Evolutionary conservation across 2,797 vertebrate genomes (phyloP), one percentile per base, ranked within the genome.

Genomic region (Choloepus didactylus): DNA sequence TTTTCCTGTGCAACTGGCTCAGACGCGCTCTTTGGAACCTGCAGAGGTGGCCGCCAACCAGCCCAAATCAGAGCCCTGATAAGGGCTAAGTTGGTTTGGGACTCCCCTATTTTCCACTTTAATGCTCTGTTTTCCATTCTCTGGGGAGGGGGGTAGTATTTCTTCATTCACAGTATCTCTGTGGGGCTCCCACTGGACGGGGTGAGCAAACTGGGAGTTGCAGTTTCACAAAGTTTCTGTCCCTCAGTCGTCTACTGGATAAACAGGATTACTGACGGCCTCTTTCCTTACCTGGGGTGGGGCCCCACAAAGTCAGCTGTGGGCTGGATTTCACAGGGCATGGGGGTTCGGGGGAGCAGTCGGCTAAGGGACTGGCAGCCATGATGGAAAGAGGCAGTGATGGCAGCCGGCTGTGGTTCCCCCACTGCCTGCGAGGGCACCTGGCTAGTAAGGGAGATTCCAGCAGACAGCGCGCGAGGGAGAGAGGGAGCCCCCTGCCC

Each of bases 261-360:
- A 14, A 1, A 27, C 3, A 4, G 29, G 12, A 6, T 0, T 5
- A 23, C 11, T 0, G 1, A 9, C 0, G 23, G 46, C 14, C 54
- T 19, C 69, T 27, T 75, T 11, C 11, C 67, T 9, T 46, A 1
- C 54, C 59, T 19, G 19, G 79, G 27, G 31, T 4, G 41, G 23
- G 41, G 3, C 18, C 3, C 35, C n/a, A 12, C 0, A 31, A 38
- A 11, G 31, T 35, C 88, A 83, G 44, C 27, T 18, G 8, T 3
- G 18, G 46, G 51, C 75, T 51, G 3, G 73, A 23, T 59, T 27
- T 72, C 64, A 3, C 21, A 29, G 25, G 77, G 44, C 49, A 29
- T 3, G 41, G 18, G 12, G 51, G 44, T 1, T 29, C 18, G 5
- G 54, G 5, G 10, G 60, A n/a, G 23, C 11, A 9, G 7, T 54